Evolutionary conservation across 2,797 vertebrate species (phyloP).

Genomic region (Pangasius macronema): DNA sequence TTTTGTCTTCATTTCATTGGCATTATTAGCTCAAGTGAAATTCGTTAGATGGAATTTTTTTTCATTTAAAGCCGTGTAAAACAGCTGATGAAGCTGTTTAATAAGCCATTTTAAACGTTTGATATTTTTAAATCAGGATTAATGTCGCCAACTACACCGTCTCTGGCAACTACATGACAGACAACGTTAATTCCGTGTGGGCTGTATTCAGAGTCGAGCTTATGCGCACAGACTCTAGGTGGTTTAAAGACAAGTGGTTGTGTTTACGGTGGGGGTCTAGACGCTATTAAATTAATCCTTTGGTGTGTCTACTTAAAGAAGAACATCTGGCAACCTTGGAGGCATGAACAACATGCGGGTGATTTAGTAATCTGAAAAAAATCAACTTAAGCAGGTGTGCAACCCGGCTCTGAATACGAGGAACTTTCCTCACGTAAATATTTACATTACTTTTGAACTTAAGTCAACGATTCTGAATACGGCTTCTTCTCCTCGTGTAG

Average conservation of each 20-base stretch:
- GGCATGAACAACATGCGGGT: background rate
- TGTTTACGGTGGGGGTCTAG: background rate
- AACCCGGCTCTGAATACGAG: background rate
- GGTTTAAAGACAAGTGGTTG: background rate
- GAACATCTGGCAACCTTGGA: background rate
- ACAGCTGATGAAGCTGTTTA: background rate
- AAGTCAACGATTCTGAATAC: background rate
- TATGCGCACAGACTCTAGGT: background rate
- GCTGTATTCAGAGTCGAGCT: background rate
- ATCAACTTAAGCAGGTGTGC: background rate
- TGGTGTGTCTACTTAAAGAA: background rate
- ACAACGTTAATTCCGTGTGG: background rate
- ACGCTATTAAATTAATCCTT: background rate
- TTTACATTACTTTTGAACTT: background rate
- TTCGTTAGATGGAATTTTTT: background rate
- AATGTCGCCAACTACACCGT: background rate
- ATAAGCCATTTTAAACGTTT: background rate
- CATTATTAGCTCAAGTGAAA: no score
- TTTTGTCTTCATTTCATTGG: background rate
- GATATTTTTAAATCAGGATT: background rate
- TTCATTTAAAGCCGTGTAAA: background rate
- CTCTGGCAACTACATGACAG: background rate
- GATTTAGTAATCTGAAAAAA: background rate
- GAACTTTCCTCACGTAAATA: background rate
- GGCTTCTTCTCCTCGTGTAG: no score